A percentile compares a stretch with the other conserved stretches of the same genome.
phyloP scores from a whole-genome alignment of 2,113 vertebrate genomes.

The Hippocampus guttulatus region DNA sequence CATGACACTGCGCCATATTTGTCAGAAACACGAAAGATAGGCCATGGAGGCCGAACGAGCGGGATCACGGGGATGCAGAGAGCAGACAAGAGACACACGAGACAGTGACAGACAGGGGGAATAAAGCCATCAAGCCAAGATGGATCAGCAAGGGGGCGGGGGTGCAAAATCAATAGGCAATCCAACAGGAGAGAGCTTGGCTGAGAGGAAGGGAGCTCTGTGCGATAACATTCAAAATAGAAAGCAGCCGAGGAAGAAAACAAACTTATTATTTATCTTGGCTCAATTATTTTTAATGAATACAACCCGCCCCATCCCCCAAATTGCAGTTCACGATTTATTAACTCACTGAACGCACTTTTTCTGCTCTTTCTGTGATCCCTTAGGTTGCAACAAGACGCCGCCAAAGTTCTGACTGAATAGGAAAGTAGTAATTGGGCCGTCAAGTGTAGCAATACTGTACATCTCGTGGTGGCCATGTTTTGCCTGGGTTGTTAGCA shows the following conservation, averaged over 20 bases:
- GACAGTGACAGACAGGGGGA: neutral
- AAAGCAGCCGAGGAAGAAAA: neutral
- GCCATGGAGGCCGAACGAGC: conserved; percentile 8
- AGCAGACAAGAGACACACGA: neutral
- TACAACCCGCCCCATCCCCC: neutral
- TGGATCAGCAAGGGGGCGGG: neutral
- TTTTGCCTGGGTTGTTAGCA: neutral
- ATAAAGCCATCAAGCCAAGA: conserved; percentile 15
- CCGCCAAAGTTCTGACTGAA: neutral
- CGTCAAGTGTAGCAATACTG: neutral
- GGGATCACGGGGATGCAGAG: neutral
- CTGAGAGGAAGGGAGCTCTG: neutral
- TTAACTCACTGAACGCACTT: neutral
- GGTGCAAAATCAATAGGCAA: conserved; percentile 7
- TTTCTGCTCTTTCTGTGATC: neutral
- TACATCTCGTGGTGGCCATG: neutral
- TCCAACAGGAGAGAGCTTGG: conserved; percentile 10
- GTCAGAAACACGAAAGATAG: conserved; percentile 17
- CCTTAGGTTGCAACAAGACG: neutral
- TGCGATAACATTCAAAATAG: neutral
- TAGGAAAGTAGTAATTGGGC: neutral
- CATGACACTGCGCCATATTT: conserved; percentile 20
- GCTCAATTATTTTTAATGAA: neutral
- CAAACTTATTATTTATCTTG: neutral
- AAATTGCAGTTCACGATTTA: neutral